Base-by-base conservation (phyloP, 2,888 invertebrate species). In the Eupithecia abbreviata region DNA sequence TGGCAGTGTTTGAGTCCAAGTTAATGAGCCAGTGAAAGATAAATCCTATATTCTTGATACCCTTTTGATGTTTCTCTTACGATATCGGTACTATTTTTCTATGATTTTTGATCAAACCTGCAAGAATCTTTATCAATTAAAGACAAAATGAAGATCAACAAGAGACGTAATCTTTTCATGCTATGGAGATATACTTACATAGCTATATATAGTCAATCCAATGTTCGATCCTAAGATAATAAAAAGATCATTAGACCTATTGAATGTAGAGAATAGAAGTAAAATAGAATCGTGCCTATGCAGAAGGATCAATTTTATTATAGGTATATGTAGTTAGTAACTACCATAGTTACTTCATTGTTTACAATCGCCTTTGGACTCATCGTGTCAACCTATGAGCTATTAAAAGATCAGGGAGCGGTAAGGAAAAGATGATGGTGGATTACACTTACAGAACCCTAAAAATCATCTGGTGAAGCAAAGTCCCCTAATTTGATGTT, bases 401-500 rank as follows among this genome's bases (percentile, higher is more conserved):
- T 62, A 3, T 58, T 62, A 10, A 62, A 30, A 62, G 62, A 62
- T 62, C 62, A 62, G 30, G 15, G 30, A 41, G 15, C 18, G 42
- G 10, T 42, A 68, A 45, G 67, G n/a, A 10, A 68, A n/a, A n/a
- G 42, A 68, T 68, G 67, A 68, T 43, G 67, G 45, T 45, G 67
- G 67, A 68, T 68, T 45, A 68, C 45, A 43, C 15, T 42, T 12
- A 72, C 58, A 45, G 79, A 78, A 77, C 81, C 77, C 78, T 76
- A 79, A 79, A 75, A 76, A 41, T 78, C 74, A 77, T 67, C 75
- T 76, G 70, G 68, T 71, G 75, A 66, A 79, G 76, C 58, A 78
- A 84, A 81, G 77, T 78, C 73, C 81, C 81, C 81, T 82, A 83
- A 82, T 84, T 82, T 81, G 83, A 81, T 80, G 81, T 82, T 80